Evolutionary conservation across 35 echinoderm and acorn worm species (phyloP).

Genomic region (Apostichopus parvimensis): DNA sequence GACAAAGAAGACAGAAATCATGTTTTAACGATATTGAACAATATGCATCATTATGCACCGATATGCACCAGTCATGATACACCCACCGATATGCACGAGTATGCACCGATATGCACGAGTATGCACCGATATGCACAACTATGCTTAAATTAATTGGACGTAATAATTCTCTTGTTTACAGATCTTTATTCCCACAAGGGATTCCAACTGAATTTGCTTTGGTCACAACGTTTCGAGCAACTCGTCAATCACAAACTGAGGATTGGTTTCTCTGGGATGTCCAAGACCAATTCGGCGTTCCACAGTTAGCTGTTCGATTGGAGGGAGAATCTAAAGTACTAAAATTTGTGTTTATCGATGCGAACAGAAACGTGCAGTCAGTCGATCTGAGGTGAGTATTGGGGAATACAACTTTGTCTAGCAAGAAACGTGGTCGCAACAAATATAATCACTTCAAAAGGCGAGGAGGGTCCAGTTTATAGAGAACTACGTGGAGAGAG

Average conservation of each 20-base stretch:
- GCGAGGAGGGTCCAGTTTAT: too few species aligned
- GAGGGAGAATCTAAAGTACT: constrained; percentile 55
- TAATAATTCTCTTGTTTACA: constrained; percentile 17
- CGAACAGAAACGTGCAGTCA: constrained; percentile 44
- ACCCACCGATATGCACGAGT: too few species aligned
- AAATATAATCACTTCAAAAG: too few species aligned
- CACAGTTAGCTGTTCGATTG: constrained; percentile 64
- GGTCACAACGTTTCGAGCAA: constrained; percentile 64
- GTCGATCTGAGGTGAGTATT: constrained; percentile 71
- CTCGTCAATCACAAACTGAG: constrained; percentile 18
- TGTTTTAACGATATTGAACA: too few species aligned
- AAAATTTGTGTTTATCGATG: constrained; percentile 60
- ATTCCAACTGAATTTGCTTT: constrained; percentile 79
- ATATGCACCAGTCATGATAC: too few species aligned
- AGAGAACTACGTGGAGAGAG: too few species aligned
- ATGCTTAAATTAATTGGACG: too few species aligned
- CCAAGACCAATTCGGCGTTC: constrained; percentile 30
- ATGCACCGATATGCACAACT: too few species aligned
- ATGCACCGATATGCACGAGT: too few species aligned
- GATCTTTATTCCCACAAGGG: constrained; percentile 67
- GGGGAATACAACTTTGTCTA: neutral
- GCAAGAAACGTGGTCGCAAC: too few species aligned
- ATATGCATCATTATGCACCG: too few species aligned
- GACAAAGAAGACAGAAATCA: too few species aligned
- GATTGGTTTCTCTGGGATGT: constrained; percentile 73